Percentiles rank a stretch among this genome's conserved stretches.
Conservation (phyloP, 2,888 invertebrate genomes). For the Isoperla grammatica region DNA sequence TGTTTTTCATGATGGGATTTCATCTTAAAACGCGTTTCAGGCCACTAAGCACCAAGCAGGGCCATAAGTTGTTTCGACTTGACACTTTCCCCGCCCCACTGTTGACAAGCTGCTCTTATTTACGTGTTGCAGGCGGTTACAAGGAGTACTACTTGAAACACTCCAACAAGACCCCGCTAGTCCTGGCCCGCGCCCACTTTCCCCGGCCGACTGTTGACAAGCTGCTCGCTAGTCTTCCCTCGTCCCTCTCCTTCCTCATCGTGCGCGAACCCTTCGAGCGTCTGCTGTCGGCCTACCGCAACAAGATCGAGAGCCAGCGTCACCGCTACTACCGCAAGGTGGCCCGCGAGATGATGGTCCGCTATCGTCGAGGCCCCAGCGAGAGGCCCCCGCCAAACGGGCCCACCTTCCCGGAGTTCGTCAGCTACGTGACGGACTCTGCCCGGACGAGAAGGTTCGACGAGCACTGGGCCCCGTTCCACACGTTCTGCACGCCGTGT, state of each 20-base stretch:
- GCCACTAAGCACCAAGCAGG: too few relatives aligned
- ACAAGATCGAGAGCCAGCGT: constrained; percentile 29
- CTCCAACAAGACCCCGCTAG: constrained; percentile 27
- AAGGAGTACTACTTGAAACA: constrained; percentile 24
- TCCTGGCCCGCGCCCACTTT: constrained; percentile 29
- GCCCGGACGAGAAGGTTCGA: constrained; percentile 39
- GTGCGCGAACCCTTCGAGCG: constrained; percentile 33
- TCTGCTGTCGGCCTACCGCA: constrained; percentile 31
- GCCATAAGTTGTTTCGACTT: too few relatives aligned
- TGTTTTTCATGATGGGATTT: too few relatives aligned
- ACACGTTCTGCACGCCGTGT: constrained; percentile 60
- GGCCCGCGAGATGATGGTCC: constrained; percentile 24
- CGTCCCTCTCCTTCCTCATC: constrained; percentile 31
- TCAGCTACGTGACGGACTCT: constrained; percentile 32
- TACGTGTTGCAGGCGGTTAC: constrained; percentile 28
- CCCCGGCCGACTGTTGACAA: constrained; percentile 29
- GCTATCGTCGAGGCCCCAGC: neutral
- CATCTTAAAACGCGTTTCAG: too few relatives aligned
- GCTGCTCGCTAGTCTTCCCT: constrained; percentile 26
- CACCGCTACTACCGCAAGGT: constrained; percentile 30
- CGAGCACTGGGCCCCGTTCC: constrained; percentile 61
- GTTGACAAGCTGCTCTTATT: too few relatives aligned
- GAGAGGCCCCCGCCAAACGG: constrained; percentile 37
- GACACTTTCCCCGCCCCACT: too few relatives aligned
- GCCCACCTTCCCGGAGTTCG: constrained; percentile 45